Evolutionary conservation across 2,888 invertebrate species (phyloP).

Genomic region (Caenorhabditis uteleia): DNA sequence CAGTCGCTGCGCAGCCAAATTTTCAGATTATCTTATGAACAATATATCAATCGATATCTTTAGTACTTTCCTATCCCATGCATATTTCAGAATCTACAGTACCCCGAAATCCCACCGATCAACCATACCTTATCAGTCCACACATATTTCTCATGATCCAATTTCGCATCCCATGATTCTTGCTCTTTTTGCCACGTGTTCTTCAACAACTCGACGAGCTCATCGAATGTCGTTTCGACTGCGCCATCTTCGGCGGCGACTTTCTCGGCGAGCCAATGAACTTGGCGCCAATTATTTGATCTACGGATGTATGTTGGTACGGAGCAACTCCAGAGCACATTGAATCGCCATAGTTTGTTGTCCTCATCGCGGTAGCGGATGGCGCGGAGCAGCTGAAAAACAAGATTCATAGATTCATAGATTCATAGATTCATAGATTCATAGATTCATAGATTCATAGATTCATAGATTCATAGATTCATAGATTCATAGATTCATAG

Average conservation of each 20-base stretch:
- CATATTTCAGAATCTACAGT: conserved; percentile 13
- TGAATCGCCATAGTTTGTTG: conserved; percentile 60
- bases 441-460: too few relatives aligned
- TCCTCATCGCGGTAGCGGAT: conserved; percentile 55
- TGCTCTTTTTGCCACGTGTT: conserved; percentile 56
- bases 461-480: too few relatives aligned
- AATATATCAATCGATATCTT: too few relatives aligned
- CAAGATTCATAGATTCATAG: not conserved
- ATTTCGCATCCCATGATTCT: conserved; percentile 52
- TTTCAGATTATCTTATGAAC: too few relatives aligned
- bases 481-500: too few relatives aligned
- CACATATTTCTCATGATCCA: conserved; percentile 54
- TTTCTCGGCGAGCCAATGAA: conserved; percentile 67
- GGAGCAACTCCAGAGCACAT: conserved; percentile 66
- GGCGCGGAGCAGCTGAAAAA: conserved; percentile 42
- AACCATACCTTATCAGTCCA: conserved; percentile 63
- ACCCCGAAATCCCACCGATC: too few relatives aligned
- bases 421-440: conserved; percentile 16
- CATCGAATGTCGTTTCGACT: conserved; percentile 31
- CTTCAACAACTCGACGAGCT: conserved; percentile 43
- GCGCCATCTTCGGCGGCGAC: conserved; percentile 54
- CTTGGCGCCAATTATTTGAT: conserved; percentile 66
- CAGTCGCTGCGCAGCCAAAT: too few relatives aligned
- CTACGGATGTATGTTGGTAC: conserved; percentile 67
- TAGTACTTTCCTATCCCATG: not conserved